phyloP scores from a whole-genome alignment of 1,140 invertebrate genomes.

The Habropoda laboriosa region DNA sequence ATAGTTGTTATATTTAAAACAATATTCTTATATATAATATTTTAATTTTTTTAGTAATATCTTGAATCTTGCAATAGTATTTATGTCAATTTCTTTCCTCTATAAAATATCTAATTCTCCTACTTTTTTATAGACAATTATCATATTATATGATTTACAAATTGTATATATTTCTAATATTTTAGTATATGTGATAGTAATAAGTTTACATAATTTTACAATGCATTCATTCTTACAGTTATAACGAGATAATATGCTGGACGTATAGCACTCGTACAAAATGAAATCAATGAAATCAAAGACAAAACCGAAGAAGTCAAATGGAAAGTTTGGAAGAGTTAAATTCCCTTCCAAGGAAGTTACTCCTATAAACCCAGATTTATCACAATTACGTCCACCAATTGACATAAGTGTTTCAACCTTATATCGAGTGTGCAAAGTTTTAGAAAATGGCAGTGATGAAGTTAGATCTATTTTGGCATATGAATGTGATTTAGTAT shows the following conservation, averaged over 20 bases:
- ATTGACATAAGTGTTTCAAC: slow-evolving; percentile 84
- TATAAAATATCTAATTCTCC: background rate
- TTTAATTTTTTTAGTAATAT: background rate
- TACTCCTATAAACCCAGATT: slow-evolving; percentile 75
- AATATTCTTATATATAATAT: background rate
- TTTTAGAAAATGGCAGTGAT: slow-evolving; percentile 68
- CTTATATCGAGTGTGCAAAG: slow-evolving; percentile 82
- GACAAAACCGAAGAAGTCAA: slow-evolving; percentile 35
- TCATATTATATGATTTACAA: background rate
- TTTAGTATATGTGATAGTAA: background rate
- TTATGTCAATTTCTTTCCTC: background rate
- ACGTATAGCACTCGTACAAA: background rate
- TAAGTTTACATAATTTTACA: slow-evolving; percentile 8
- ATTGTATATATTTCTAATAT: background rate
- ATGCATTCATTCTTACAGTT: slow-evolving; percentile 7
- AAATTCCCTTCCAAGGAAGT: slow-evolving; percentile 28
- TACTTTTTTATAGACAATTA: background rate
- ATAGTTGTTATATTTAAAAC: background rate
- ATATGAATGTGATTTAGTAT: slow-evolving; percentile 91
- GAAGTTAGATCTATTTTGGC: slow-evolving; percentile 87
- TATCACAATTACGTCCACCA: slow-evolving; percentile 84
- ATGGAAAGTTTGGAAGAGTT: slow-evolving; percentile 28
- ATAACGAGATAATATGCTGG: slow-evolving; percentile 23
- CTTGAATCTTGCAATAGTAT: background rate
- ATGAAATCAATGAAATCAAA: slow-evolving; percentile 49